Evolutionary conservation across 92 coral and sea anemone genomes (phyloP), one percentile per base, ranked within the genome.

Genomic region (Bergia puertoricense): DNA sequence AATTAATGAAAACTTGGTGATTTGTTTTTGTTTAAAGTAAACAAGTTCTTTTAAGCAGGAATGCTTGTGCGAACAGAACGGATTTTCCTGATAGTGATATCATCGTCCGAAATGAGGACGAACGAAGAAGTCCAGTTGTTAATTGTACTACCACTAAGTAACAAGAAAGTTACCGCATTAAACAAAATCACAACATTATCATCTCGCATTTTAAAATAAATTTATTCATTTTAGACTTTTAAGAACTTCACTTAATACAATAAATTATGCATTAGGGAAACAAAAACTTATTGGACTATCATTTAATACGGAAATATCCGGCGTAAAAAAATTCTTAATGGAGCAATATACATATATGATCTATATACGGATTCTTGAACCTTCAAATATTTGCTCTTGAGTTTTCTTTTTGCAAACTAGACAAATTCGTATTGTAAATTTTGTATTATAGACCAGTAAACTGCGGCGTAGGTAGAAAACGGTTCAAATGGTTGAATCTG

Each of bases 1-100:
- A 83, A 83, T 83, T 83, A 83, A 83, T 83, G 77, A 83, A 83
- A 69, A 82, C 76, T 83, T 8, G 23, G 42, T 72, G 86, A 46
- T 68, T 48, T 50, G 43, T 67, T 72, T 67, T 23, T 69, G 57
- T 41, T 20, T 20, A 69, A 83, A 23, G 86, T 83, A 83, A 83
- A 83, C 86, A 83, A 14, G 41, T 37, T 22, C 42, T 67, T 46
- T 67, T 16, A 37, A 30, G 30, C 71, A 80, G 36, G 41, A 36
- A 4, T 8, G 65, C 22, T 80, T 22, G 69, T 15, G 11, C 13
- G 22, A 62, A 8, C 54, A 23, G 76, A 30, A 30, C 30, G 30
- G 30, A 16, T 74, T 76, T n/a, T 40, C 15, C 15, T 15, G 15
- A 38, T 10, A 4, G 39, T n/a, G 9, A n/a, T 1, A 45, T 40